Percentiles rank a stretch among this genome's conserved stretches.
Evolutionary conservation across 2,888 invertebrate genomes (phyloP).

Genomic region (Rutpela maculata): DNA sequence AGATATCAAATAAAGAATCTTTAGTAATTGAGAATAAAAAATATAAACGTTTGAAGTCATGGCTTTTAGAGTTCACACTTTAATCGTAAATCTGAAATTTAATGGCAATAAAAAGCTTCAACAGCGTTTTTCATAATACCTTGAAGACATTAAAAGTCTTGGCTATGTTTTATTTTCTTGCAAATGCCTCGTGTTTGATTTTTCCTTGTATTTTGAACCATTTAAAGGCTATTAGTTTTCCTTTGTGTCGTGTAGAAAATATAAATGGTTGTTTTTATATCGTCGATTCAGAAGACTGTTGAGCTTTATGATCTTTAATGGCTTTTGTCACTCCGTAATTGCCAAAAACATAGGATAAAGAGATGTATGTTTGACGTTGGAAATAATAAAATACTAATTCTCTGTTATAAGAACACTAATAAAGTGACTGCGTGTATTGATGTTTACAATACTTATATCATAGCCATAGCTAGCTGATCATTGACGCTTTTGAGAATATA

Average conservation of each 20-base stretch:
- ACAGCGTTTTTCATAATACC: not conserved
- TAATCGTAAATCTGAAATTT: too few species aligned
- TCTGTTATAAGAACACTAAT: too few species aligned
- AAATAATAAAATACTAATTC: not conserved
- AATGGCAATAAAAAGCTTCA: not conserved
- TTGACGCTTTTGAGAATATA: too few species aligned
- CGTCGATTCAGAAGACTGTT: not conserved
- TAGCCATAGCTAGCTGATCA: too few species aligned
- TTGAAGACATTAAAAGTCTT: not conserved
- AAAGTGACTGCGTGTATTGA: too few species aligned
- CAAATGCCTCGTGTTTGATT: not conserved
- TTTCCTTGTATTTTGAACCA: not conserved
- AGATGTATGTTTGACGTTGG: not conserved
- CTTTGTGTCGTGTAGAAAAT: not conserved
- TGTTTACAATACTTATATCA: too few species aligned
- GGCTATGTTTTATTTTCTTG: slow-evolving; percentile 1
- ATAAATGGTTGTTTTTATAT: slow-evolving; percentile 1
- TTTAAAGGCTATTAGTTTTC: slow-evolving; percentile 13
- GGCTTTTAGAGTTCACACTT: too few species aligned
- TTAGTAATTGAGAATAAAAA: too few species aligned
- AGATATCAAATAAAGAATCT: too few species aligned
- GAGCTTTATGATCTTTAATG: not conserved
- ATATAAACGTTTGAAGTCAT: too few species aligned
- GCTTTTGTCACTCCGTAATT: not conserved
- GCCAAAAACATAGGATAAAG: not conserved